phyloP scores from a whole-genome alignment of 37 sponge, comb jelly and placozoan species.

The Cladorhizidae sp. region DNA sequence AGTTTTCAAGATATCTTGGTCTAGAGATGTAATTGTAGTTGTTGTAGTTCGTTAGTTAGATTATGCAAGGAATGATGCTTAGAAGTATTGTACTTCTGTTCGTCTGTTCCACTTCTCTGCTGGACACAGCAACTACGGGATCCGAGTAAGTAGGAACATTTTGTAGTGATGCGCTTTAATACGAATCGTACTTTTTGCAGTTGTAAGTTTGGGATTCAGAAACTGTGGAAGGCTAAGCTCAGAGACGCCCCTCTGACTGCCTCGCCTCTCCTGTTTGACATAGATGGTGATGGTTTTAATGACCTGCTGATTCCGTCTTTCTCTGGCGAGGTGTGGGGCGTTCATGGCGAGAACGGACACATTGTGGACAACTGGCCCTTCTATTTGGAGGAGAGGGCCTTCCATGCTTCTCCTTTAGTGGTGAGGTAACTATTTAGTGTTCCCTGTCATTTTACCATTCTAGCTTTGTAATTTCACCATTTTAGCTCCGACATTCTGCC shows the following conservation, averaged over 20 bases:
- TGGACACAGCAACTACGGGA: too few species aligned
- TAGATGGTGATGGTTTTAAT: conserved; percentile 70
- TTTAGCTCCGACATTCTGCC: background rate
- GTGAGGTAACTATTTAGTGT: conserved; percentile 16
- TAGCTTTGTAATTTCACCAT: background rate
- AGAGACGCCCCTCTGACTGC: conserved; percentile 52
- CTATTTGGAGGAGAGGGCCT: conserved; percentile 62
- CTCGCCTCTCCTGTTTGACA: conserved; percentile 70
- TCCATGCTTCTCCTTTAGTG: conserved; percentile 59
- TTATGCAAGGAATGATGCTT: too few species aligned
- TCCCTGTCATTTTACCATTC: background rate
- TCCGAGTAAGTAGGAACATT: too few species aligned
- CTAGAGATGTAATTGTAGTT: background rate
- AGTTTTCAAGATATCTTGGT: background rate
- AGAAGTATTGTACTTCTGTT: too few species aligned
- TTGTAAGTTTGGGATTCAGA: conserved; percentile 11
- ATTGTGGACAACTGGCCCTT: conserved; percentile 80
- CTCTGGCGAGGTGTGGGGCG: conserved; percentile 72
- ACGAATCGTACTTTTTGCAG: too few species aligned
- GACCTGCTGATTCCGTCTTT: conserved; percentile 58
- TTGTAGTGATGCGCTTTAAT: too few species aligned
- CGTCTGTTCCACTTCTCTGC: too few species aligned
- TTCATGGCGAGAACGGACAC: conserved; percentile 78
- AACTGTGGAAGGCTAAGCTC: conserved; percentile 49
- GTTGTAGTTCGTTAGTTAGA: too few species aligned